Base-by-base conservation (phyloP, 2,113 vertebrate genomes). In the Ceyx cyanopectus region DNA sequence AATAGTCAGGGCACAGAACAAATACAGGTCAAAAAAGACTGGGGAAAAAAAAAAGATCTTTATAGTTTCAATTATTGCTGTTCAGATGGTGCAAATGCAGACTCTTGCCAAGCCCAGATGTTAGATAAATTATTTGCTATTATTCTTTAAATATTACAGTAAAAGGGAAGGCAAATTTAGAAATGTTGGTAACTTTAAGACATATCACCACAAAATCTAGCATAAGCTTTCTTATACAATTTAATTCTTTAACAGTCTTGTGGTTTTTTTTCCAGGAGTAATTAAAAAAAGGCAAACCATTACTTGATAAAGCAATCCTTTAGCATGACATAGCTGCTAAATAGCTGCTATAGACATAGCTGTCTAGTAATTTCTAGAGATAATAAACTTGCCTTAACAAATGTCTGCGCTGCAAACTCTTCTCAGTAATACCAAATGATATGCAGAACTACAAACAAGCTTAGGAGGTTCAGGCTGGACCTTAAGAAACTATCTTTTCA, bases 81-180 rank as follows among this genome's bases (percentile, higher is more conserved):
- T 50, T 81, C 24, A 50, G 30, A 21, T 32, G 67, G 6, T 34
- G n/a, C 62, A 91, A 93, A 81, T 6, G 78, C 4, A n/a, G 15
- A 26, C 48, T 70, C 79, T 78, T 17, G 51, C 45, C 88, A 87
- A 87, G 29, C 6, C 24, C 13, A 75, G n/a, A 57, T 56, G 6
- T 30, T 37, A 37, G 70, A 72, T 5, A 90, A 74, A 62, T 56
- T 8, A 61, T 78, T 23, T 54, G 70, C 37, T 79, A 87, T 20
- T 73, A 79, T n/a, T 70, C 27, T 19, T 93, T 63, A 73, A 30
- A 74, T 79, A 92, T 16, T 45, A 75, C 3, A 84, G 30, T 58
- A 57, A 96, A 92, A 91, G 92, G 21, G 61, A 84, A 94, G 22
- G 57, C 34, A 80, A 26, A 76, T 32, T 13, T 40, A 56, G 78